Base-by-base conservation (phyloP, 30 jellyfish, hydroid and myxozoan species). In the Clytia hemisphaerica region DNA sequence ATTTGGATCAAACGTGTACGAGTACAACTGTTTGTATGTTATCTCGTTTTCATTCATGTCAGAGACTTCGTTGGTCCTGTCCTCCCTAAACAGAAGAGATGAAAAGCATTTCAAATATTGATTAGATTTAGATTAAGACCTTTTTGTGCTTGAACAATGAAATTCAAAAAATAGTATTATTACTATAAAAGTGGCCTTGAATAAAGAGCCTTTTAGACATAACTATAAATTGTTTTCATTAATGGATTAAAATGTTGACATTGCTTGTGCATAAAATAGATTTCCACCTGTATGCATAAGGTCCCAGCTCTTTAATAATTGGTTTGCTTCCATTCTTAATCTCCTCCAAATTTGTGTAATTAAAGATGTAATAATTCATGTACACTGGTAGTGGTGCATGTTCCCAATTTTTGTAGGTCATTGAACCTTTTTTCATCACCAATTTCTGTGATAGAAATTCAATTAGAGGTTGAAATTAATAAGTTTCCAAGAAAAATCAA, bases 331-430 rank as follows among this genome's bases (percentile, higher is more conserved):
- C 86, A 35, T 49, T 45, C 31, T 45, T 30, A 16, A 65, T 91
- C 30, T 71, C 72, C 2, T 60, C 82, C 6, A 1, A 0, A 77
- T 89, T 89, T 24, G 65, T 73, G 44, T 75, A 50, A 72, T 89
- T 88, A 58, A 80, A 89, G 29, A 89, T 73, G 65, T 67, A 89
- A 47, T 75, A 89, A 46, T 82, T 76, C 98, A 89, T 82, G 58
- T 34, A 71, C 66, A 89, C 67, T 25, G 95, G 98, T 15, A 95
- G 66, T 5, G 94, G 84, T 61, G 98, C 95, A 22, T 62, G 30
- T 6, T 50, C 57, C 82, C 92, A 89, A 42, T 89, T 72, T 15
- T 76, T 73, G 45, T 68, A 89, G 4, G 94, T 91, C 50, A 80
- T 81, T 4, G 83, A 46, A 16, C 95, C 98, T 25, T 76, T 62